Evolutionary conservation across 1,140 invertebrate species (phyloP), one percentile per base, ranked within the genome.

Genomic region (Anoplophora glabripennis): DNA sequence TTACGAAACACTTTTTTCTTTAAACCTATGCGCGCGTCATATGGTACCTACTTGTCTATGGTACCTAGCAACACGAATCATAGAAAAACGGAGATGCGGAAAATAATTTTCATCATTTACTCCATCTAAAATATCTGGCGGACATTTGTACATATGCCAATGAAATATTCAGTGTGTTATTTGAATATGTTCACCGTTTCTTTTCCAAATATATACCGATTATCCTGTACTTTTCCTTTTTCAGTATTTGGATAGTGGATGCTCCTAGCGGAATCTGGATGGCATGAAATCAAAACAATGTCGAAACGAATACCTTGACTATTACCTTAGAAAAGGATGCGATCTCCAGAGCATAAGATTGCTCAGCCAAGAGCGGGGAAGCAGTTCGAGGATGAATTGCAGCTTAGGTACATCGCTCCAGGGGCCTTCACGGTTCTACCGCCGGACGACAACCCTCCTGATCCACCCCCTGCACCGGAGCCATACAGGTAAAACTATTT

Each of bases 351-450:
- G 9, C 36, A 42, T 15, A 38, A 54, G 37, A 11, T 54, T 3
- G 52, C 52, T 17, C 52, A 11, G 44, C 52, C 52, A 11, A 42
- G 52, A 54, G 41, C 52, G 11, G 52, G 52, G 15, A 54, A 36
- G 35, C 38, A 54, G 3, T 54, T 54, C 18, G 52, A 54, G 34
- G 52, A 54, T 12, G 72, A 73, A 21, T 17, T 72, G 41, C 55
- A 71, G 17, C 62, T 70, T 40, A 62, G 64, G 28, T 72, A 73
- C 52, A 53, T 74, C 41, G 49, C 71, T 10, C 73, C 73, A 3
- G 73, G 72, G 35, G 72, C 73, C 34, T 75, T 75, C 55, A 75
- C 72, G 1, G 66, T 75, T 2, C 45, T 75, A 1, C 69, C 71
- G 11, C 64, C 68, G 14, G 70, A 73, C 21, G 58, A 65, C 34